phyloP scores from a whole-genome alignment of 2,113 vertebrate species.

The Uria lomvia region DNA sequence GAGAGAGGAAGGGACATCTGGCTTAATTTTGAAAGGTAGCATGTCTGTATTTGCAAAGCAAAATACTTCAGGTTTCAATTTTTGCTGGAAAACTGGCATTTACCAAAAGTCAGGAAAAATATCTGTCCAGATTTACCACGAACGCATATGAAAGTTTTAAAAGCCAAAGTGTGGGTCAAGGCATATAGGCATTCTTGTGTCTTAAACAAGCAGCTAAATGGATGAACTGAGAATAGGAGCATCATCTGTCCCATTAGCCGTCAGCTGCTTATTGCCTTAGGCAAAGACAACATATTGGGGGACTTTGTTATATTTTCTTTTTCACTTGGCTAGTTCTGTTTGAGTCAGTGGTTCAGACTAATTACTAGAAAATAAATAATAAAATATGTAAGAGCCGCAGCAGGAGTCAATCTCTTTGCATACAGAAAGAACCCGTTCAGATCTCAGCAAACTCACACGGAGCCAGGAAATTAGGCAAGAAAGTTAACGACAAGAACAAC shows the following conservation, averaged over 20 bases:
- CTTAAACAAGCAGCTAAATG: slow-evolving; percentile 65
- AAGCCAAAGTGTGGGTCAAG: slow-evolving; percentile 29
- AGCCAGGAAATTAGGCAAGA: background rate
- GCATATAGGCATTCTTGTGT: background rate
- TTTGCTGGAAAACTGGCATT: background rate
- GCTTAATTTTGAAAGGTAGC: background rate
- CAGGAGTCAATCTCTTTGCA: background rate
- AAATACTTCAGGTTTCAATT: background rate
- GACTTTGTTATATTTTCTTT: slow-evolving; percentile 65
- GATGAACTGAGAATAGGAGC: slow-evolving; percentile 52
- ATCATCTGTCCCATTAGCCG: slow-evolving; percentile 61
- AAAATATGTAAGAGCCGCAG: slow-evolving; percentile 20
- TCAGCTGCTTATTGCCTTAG: slow-evolving; percentile 57
- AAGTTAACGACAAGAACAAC: background rate
- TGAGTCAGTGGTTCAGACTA: slow-evolving; percentile 66
- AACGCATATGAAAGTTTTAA: background rate
- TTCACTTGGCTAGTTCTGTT: slow-evolving; percentile 61
- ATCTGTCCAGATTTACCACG: background rate
- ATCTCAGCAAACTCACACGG: background rate
- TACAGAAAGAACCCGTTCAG: background rate
- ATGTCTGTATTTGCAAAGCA: background rate
- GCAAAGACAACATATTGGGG: slow-evolving; percentile 60
- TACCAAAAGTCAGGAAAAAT: background rate
- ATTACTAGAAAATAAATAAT: slow-evolving; percentile 66
- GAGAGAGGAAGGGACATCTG: background rate